Evolutionary conservation across 2,797 vertebrate genomes (phyloP).

Genomic region (Enteromius fasciolatus): DNA sequence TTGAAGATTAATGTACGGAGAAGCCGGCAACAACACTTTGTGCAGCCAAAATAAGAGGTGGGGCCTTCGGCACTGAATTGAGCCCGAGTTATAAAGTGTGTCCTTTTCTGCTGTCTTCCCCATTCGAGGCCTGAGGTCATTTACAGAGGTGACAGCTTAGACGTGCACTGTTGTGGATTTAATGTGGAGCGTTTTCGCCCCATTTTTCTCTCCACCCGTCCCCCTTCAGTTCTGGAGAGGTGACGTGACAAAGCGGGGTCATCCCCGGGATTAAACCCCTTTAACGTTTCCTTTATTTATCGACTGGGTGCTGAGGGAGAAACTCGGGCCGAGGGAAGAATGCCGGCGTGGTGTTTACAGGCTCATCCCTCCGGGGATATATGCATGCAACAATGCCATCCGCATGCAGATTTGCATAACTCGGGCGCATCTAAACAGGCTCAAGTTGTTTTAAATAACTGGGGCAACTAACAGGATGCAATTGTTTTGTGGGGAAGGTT

Average conservation of each 20-base stretch:
- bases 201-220: constrained; percentile 39
- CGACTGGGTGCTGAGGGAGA: constrained; percentile 65
- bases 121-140: constrained; percentile 64
- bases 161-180: constrained; percentile 75
- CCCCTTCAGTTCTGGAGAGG: constrained; percentile 60
- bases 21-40: constrained; percentile 63
- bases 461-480: constrained; percentile 65
- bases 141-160: constrained; percentile 71
- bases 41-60: constrained; percentile 62
- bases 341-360: constrained; percentile 66
- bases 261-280: constrained; percentile 67
- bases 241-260: constrained; percentile 73
- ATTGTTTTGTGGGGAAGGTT: constrained; percentile 63
- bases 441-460: constrained; percentile 67
- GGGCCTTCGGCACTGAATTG: constrained; percentile 51
- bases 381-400: constrained; percentile 65
- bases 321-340: constrained; percentile 63
- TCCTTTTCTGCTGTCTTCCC: constrained; percentile 62
- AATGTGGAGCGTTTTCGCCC: constrained; percentile 66
- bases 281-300: constrained; percentile 69
- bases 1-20: constrained; percentile 69
- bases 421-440: constrained; percentile 61
- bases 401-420: constrained; percentile 67
- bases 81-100: constrained; percentile 67
- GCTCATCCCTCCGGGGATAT: constrained; percentile 62